phyloP scores from a whole-genome alignment of 2,888 invertebrate species.

The Hyles lineata region DNA sequence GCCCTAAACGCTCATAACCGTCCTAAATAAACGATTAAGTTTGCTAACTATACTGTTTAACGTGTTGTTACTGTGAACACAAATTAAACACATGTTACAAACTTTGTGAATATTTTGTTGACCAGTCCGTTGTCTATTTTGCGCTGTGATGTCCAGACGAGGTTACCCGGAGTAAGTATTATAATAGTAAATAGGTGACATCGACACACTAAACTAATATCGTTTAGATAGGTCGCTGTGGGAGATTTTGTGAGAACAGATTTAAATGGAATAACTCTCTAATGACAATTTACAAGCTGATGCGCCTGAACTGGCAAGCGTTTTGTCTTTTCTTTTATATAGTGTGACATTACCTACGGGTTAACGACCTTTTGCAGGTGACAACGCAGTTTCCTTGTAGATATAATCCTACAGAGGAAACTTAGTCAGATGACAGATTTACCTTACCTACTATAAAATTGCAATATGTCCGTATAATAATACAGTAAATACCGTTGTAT shows the following conservation, averaged over 20 bases:
- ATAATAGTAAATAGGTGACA: neutral
- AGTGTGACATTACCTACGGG: too few relatives aligned
- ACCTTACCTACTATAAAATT: too few relatives aligned
- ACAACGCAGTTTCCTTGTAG: too few relatives aligned
- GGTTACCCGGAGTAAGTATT: neutral
- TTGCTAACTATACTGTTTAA: conserved; percentile 13
- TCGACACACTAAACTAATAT: neutral
- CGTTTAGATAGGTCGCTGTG: too few relatives aligned
- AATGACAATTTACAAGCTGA: too few relatives aligned
- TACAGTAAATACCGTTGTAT: conserved; percentile 16
- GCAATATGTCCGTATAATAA: too few relatives aligned
- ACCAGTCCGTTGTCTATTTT: conserved; percentile 1
- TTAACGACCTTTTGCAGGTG: too few relatives aligned
- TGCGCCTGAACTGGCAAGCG: too few relatives aligned
- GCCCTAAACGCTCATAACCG: neutral
- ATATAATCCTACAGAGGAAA: too few relatives aligned
- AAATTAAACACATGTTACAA: neutral
- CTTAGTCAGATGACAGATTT: too few relatives aligned
- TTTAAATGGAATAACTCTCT: neutral
- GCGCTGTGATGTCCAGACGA: neutral
- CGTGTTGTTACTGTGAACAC: conserved; percentile 24
- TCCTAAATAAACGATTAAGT: conserved; percentile 15
- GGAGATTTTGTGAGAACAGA: neutral
- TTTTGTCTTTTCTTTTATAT: too few relatives aligned
- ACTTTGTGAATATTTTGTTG: neutral